Conservation (phyloP, 2,888 invertebrate species). For the Drosophila mettleri region DNA sequence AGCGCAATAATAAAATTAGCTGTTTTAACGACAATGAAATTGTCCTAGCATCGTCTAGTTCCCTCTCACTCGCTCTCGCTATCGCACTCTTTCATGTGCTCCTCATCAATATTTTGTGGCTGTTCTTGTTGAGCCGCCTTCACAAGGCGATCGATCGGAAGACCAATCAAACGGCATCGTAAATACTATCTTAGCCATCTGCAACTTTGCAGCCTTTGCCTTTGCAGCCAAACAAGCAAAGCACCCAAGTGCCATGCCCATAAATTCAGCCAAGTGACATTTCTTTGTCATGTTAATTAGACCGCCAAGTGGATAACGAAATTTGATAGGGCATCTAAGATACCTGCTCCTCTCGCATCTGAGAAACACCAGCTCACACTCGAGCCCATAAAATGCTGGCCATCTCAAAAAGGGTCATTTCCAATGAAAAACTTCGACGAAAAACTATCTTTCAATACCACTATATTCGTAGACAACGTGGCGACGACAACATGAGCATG, state of each 20-base stretch:
- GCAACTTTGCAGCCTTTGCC: slow-evolving; percentile 55
- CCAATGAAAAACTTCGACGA: slow-evolving; percentile 42
- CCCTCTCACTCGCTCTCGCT: background rate
- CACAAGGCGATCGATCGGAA: slow-evolving; percentile 64
- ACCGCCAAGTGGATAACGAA: slow-evolving; percentile 76
- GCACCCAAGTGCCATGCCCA: slow-evolving; percentile 63
- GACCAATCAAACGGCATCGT: slow-evolving; percentile 77
- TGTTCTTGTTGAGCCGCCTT: slow-evolving; percentile 22
- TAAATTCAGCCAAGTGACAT: slow-evolving; percentile 73
- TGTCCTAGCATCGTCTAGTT: slow-evolving; percentile 54
- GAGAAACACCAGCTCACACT: slow-evolving; percentile 14
- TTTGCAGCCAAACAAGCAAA: slow-evolving; percentile 13
- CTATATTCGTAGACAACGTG: slow-evolving; percentile 58
- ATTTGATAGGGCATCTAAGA: slow-evolving; percentile 80
- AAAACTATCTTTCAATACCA: slow-evolving; percentile 39
- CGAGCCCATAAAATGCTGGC: slow-evolving; percentile 48
- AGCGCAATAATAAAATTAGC: slow-evolving; percentile 81
- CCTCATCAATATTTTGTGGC: background rate
- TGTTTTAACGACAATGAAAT: slow-evolving; percentile 76
- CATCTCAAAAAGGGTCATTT: slow-evolving; percentile 47
- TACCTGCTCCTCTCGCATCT: slow-evolving; percentile 47
- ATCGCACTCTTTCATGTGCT: background rate
- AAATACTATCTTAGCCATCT: slow-evolving; percentile 75
- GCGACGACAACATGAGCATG: slow-evolving; percentile 63
- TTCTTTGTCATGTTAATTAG: slow-evolving; percentile 83